Evolutionary conservation across 2,113 vertebrate genomes (phyloP).

Genomic region (Ceratotherium simum): DNA sequence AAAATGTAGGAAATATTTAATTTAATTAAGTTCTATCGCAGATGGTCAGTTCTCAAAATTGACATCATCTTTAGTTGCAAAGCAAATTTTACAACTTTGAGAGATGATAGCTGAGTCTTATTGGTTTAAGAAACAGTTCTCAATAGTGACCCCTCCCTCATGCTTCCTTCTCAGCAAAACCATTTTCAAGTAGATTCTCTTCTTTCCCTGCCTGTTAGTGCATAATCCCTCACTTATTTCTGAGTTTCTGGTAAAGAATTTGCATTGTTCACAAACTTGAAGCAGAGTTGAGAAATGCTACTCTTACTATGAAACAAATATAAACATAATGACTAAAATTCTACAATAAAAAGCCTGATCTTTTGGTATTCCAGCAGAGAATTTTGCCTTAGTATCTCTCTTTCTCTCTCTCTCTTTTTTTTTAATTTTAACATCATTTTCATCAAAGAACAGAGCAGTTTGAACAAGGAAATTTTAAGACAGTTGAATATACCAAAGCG

Average conservation of each 20-base stretch:
- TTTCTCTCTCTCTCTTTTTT: too few species aligned
- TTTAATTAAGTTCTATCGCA: neutral
- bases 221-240: neutral
- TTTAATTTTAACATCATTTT: neutral
- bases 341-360: neutral
- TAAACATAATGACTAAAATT: neutral
- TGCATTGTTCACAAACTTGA: neutral
- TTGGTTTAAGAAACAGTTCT: neutral
- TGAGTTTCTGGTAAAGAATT: neutral
- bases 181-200: neutral
- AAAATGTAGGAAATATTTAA: slow-evolving; percentile 4
- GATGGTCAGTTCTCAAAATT: neutral
- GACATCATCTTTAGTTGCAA: neutral
- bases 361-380: neutral
- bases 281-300: neutral
- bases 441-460: neutral
- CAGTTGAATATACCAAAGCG: neutral
- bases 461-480: neutral
- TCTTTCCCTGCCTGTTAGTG: neutral
- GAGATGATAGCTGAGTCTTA: rapidly evolving
- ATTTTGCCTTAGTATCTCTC: neutral
- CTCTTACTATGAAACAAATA: neutral
- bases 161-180: neutral
- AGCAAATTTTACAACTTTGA: neutral
- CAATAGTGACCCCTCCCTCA: too few species aligned